A percentile compares a stretch with the other conserved stretches of the same genome.
These are phyloP conservation scores for Caenorhabditis sp. DNA, from an alignment of 2,888 invertebrate genomes.

Conservation along the genomic window DNA sequence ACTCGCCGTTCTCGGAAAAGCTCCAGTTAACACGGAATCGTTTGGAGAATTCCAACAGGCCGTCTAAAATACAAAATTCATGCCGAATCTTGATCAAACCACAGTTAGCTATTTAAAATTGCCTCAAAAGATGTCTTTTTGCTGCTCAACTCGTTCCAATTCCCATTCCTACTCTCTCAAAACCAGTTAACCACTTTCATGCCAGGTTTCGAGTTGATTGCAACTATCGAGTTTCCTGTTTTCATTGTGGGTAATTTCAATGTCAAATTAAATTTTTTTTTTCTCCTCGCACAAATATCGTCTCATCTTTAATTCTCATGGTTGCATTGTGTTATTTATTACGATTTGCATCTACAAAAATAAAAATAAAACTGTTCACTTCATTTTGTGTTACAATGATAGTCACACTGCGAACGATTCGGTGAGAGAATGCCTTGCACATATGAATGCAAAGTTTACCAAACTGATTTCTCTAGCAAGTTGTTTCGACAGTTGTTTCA, in stretches of 20 bases:
- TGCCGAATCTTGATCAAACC: too few relatives aligned
- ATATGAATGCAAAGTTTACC: conserved; percentile 46
- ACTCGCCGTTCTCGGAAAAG: conserved; percentile 71
- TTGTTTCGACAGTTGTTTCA: conserved; percentile 5
- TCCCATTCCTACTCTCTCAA: conserved; percentile 21
- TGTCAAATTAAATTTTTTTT: conserved; percentile 27
- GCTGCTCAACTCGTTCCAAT: conserved; percentile 33
- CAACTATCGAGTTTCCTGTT: conserved; percentile 7
- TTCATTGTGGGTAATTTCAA: conserved; percentile 32
- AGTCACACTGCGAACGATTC: too few relatives aligned
- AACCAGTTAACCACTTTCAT: conserved; percentile 16
- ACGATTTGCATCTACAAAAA: conserved; percentile 21
- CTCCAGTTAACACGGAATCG: conserved; percentile 44
- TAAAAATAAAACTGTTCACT: too few relatives aligned
- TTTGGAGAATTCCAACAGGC: conserved; percentile 61
- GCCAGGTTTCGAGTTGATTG: conserved; percentile 10
- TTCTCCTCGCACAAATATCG: not conserved
- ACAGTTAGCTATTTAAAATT: not conserved
- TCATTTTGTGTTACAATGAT: too few relatives aligned
- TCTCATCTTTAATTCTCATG: conserved; percentile 5
- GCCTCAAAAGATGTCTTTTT: not conserved
- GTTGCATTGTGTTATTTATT: conserved; percentile 16
- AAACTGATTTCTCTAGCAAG: conserved; percentile 40
- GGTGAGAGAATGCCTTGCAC: conserved; percentile 49
- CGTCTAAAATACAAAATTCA: too few relatives aligned